Evolutionary conservation across 2,113 vertebrate genomes (phyloP), one percentile per base, ranked within the genome.

Genomic region (Lampris incognitus): DNA sequence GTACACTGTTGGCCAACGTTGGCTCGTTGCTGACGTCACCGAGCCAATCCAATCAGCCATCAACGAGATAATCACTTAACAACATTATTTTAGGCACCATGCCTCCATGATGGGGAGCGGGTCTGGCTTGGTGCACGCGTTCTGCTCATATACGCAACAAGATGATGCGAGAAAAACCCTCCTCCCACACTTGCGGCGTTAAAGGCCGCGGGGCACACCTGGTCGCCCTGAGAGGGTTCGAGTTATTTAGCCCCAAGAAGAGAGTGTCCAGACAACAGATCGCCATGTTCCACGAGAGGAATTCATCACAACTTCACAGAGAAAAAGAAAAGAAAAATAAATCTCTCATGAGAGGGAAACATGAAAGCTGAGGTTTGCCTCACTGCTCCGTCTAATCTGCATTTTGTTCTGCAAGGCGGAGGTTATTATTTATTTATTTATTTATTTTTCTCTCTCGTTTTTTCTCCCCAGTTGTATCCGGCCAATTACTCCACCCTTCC

Each of bases 221-320:
- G 91, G 68, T 76, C 62, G 74, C 55, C 76, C 69, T 85, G 89
- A 90, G 62, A 89, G 90, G 85, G 83, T 80, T 76, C 87, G 90
- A 94, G 91, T 95, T 92, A 85, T 94, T 93, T 84, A 91, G 92
- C 91, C 87, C 89, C 92, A 88, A 94, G 94, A 94, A 94, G 93
- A 95, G 92, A 94, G 90, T 93, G 93, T 93, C 88, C 89, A 84
- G 84, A 92, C 92, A 94, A 94, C 87, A 84, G 82, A 83, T 85
- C 89, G 85, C 79, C 60, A 71, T 85, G 85, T 89, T 72, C 88
- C 78, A 38, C 72, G 42, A 66, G 44, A 88, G 82, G 90, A 92
- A 91, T 88, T 87, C 72, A 85, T 79, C 66, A 78, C 83, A 91
- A 92, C 72, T 84, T 79, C 66, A 78, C 83, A 91, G 91, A 87